A percentile compares a stretch with the other conserved stretches of the same genome.
These are phyloP conservation scores for Columba livia DNA, from an alignment of 2,113 vertebrate species.

Conservation along the genomic window DNA sequence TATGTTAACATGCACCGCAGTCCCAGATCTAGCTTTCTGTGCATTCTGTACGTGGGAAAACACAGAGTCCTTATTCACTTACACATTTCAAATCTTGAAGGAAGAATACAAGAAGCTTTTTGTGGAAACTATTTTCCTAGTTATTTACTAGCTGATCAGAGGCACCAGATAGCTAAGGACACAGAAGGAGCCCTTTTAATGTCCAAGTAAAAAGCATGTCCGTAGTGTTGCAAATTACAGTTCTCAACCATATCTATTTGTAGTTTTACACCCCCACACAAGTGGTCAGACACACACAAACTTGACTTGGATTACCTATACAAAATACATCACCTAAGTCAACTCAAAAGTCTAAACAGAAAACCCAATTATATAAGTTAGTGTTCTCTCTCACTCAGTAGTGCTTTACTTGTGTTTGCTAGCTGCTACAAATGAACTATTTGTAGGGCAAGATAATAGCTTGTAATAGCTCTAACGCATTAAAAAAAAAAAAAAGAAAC, in stretches of 20 bases:
- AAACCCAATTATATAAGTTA: background rate
- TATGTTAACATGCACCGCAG: background rate
- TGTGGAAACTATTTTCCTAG: background rate
- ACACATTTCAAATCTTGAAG: background rate
- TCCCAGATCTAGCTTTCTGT: background rate
- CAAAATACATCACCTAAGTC: background rate
- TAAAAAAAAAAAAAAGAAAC: background rate
- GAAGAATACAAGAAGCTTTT: background rate
- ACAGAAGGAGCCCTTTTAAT: background rate
- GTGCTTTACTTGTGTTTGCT: background rate
- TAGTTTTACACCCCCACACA: background rate
- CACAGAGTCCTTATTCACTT: background rate
- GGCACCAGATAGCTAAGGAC: background rate
- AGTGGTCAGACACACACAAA: background rate
- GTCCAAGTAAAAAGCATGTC: background rate
- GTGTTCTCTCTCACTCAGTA: background rate
- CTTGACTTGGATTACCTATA: background rate
- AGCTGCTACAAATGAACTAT: background rate
- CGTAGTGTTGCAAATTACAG: background rate
- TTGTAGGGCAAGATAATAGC: background rate
- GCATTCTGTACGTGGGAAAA: background rate
- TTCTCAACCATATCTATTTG: background rate
- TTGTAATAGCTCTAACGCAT: background rate
- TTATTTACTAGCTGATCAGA: background rate
- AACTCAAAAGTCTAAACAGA: background rate